Percentiles rank a stretch among this genome's conserved stretches.
Conservation (phyloP, 2,888 invertebrate species). For the Catocala fraxini region DNA sequence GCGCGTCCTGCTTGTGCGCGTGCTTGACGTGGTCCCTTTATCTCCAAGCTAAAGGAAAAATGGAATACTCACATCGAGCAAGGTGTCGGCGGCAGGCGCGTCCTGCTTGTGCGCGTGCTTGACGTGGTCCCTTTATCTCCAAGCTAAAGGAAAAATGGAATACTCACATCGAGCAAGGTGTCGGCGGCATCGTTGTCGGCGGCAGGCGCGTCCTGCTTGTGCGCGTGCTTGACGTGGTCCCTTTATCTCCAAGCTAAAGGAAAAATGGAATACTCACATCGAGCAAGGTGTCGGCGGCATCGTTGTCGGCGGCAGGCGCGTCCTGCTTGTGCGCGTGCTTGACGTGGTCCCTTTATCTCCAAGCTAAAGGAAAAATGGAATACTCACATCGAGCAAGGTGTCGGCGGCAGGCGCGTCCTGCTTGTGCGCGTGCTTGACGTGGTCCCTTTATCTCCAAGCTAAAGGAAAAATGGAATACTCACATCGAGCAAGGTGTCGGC, state of each 20-base stretch:
- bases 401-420: conserved; percentile 40
- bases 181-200: background rate
- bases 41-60: too few relatives aligned
- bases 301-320: background rate
- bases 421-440: conserved; percentile 90
- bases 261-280: conserved; percentile 6
- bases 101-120: conserved; percentile 88
- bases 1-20: conserved; percentile 81
- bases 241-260: too few relatives aligned
- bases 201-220: conserved; percentile 64
- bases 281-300: background rate
- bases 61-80: conserved; percentile 6
- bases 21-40: conserved; percentile 91
- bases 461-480: background rate
- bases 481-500: conserved; percentile 5
- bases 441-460: conserved; percentile 78
- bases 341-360: conserved; percentile 88
- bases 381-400: conserved; percentile 3
- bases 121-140: conserved; percentile 88
- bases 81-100: background rate
- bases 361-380: background rate
- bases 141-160: background rate
- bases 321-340: conserved; percentile 88
- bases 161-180: conserved; percentile 3
- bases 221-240: conserved; percentile 91